phyloP scores from a whole-genome alignment of 2,888 invertebrate genomes.

The Ichneumoninae sp. region DNA sequence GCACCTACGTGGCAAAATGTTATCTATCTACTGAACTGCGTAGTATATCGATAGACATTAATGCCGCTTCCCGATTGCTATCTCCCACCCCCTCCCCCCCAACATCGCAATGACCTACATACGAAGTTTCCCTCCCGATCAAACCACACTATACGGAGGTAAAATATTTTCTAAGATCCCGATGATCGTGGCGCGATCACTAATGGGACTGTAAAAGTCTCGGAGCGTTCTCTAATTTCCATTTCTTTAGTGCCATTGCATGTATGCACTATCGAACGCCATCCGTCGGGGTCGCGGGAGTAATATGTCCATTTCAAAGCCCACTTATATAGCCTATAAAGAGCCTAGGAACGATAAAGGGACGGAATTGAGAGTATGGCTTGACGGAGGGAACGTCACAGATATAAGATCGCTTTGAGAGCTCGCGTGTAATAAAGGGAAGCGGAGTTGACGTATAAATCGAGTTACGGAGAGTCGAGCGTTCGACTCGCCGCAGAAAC shows the following conservation, averaged over 20 bases:
- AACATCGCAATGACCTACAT: not conserved
- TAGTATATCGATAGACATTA: slow-evolving; percentile 6
- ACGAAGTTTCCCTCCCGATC: slow-evolving; percentile 11
- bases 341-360: slow-evolving; percentile 24
- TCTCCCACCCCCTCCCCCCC: too few relatives aligned
- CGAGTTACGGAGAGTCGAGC: slow-evolving; percentile 74
- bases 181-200: not conserved
- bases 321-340: slow-evolving; percentile 27
- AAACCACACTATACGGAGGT: not conserved
- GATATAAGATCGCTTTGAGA: slow-evolving; percentile 79
- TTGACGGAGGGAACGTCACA: slow-evolving; percentile 42
- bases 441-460: slow-evolving; percentile 76
- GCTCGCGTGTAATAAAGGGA: slow-evolving; percentile 75
- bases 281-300: not conserved
- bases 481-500: slow-evolving; percentile 45
- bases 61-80: not conserved
- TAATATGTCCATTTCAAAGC: slow-evolving; percentile 25
- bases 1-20: not conserved
- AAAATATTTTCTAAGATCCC: not conserved
- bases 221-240: not conserved
- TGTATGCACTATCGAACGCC: not conserved
- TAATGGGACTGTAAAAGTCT: not conserved
- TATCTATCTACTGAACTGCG: not conserved
- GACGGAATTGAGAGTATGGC: slow-evolving; percentile 35
- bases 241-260: not conserved